A percentile compares a stretch with the other conserved stretches of the same genome.
These are phyloP conservation scores for Mimumesa dahlbomi DNA, from an alignment of 2,888 invertebrate species.

Conservation along the genomic window DNA sequence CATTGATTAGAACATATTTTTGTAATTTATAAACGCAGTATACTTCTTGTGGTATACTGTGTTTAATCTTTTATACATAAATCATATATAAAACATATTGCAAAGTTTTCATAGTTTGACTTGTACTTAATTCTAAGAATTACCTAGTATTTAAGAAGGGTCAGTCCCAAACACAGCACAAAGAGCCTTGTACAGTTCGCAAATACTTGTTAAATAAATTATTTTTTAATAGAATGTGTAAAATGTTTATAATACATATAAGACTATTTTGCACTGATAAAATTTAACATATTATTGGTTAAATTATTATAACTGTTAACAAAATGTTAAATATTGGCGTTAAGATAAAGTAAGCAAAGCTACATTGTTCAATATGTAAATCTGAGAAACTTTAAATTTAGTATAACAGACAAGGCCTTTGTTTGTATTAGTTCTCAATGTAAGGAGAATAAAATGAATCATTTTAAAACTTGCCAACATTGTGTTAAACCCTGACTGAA, in stretches of 20 bases:
- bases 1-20: constrained; percentile 65
- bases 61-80: not conserved
- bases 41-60: not conserved
- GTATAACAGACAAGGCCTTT: too few species aligned
- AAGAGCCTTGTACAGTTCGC: constrained; percentile 53
- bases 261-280: constrained; percentile 21
- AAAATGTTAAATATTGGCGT: too few species aligned
- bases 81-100: constrained; percentile 3
- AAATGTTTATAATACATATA: constrained; percentile 2
- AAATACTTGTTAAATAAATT: constrained; percentile 51
- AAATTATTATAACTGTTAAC: not conserved
- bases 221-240: constrained; percentile 32
- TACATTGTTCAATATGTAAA: too few species aligned
- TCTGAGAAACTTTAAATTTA: too few species aligned
- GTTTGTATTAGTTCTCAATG: too few species aligned
- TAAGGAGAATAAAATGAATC: too few species aligned
- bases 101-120: constrained; percentile 35
- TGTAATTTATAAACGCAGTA: constrained; percentile 56
- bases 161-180: constrained; percentile 33
- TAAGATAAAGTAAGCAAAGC: too few species aligned
- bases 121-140: constrained; percentile 66
- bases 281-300: not conserved
- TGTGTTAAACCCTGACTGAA: constrained; percentile 49
- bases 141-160: constrained; percentile 45
- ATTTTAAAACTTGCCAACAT: too few species aligned